Percentiles rank a stretch among this genome's conserved stretches.
These are phyloP conservation scores for Ischnura elegans DNA, from an alignment of 2,888 invertebrate species.

Conservation along the genomic window DNA sequence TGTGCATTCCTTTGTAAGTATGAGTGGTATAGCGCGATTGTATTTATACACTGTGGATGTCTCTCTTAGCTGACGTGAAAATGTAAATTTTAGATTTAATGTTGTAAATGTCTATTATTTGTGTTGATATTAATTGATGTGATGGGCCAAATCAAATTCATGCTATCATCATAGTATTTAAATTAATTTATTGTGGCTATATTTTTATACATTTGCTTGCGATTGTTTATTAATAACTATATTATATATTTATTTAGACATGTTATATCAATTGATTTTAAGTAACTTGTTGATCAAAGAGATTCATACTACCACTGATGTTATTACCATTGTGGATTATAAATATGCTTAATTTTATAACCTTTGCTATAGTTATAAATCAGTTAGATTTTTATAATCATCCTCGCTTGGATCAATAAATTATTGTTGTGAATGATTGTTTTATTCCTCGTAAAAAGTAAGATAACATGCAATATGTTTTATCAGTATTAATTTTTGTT, in stretches of 20 bases:
- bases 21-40: constrained; percentile 58
- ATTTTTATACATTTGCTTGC: constrained; percentile 35
- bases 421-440: constrained; percentile 11
- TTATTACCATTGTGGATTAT: neutral
- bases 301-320: neutral
- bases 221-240: neutral
- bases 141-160: neutral
- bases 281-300: neutral
- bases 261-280: neutral
- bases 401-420: constrained; percentile 35
- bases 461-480: too few relatives aligned
- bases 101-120: constrained; percentile 36
- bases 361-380: constrained; percentile 21
- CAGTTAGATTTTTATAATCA: constrained; percentile 25
- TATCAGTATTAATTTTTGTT: neutral
- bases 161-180: constrained; percentile 19
- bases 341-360: constrained; percentile 35
- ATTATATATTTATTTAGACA: constrained; percentile 7
- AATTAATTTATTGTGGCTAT: constrained; percentile 8
- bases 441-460: too few relatives aligned
- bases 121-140: constrained; percentile 7
- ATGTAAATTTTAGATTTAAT: constrained; percentile 43
- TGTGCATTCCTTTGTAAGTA: constrained; percentile 54
- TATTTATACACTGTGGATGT: constrained; percentile 51
- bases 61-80: constrained; percentile 39